Percentiles rank a stretch among this genome's conserved stretches.
These are phyloP conservation scores for Ditylenchus weischeri DNA, from an alignment of 2,888 invertebrate genomes.

Conservation along the genomic window DNA sequence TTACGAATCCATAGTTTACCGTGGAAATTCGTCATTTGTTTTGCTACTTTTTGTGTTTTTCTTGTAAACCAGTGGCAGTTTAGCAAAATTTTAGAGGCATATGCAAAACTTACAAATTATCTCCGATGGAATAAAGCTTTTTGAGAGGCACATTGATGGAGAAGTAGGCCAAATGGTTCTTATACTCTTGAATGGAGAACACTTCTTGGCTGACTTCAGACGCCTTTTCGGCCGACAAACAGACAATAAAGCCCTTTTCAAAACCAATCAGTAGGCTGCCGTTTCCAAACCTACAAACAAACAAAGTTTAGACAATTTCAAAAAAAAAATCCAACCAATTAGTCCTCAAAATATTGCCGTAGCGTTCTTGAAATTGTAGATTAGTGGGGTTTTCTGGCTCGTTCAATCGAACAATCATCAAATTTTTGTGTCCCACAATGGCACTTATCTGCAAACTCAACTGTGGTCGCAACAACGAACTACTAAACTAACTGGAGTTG, in stretches of 20 bases:
- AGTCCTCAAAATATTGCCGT: slow-evolving; percentile 82
- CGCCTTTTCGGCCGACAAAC: slow-evolving; percentile 20
- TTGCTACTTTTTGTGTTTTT: too few relatives aligned
- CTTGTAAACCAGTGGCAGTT: too few relatives aligned
- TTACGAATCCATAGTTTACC: too few relatives aligned
- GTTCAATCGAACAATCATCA: slow-evolving; percentile 84
- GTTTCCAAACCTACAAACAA: slow-evolving; percentile 25
- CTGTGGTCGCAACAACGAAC: not conserved
- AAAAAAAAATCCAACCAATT: slow-evolving; percentile 70
- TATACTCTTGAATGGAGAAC: slow-evolving; percentile 85
- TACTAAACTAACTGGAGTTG: not conserved
- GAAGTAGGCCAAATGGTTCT: slow-evolving; percentile 75
- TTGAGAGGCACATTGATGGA: slow-evolving; percentile 70
- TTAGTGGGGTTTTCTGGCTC: slow-evolving; percentile 93
- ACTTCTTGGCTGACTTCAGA: slow-evolving; percentile 67
- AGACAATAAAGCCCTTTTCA: slow-evolving; percentile 30
- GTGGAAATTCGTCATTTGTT: too few relatives aligned
- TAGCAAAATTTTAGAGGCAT: not conserved
- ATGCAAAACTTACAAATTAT: slow-evolving; percentile 72
- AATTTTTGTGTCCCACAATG: slow-evolving; percentile 80
- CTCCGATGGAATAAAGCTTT: slow-evolving; percentile 90
- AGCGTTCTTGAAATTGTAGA: slow-evolving; percentile 89
- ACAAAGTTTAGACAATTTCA: too few relatives aligned
- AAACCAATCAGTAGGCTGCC: slow-evolving; percentile 32
- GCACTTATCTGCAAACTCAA: slow-evolving; percentile 71